Conservation (phyloP, 2,888 invertebrate genomes). For the Orchestes rusci region DNA sequence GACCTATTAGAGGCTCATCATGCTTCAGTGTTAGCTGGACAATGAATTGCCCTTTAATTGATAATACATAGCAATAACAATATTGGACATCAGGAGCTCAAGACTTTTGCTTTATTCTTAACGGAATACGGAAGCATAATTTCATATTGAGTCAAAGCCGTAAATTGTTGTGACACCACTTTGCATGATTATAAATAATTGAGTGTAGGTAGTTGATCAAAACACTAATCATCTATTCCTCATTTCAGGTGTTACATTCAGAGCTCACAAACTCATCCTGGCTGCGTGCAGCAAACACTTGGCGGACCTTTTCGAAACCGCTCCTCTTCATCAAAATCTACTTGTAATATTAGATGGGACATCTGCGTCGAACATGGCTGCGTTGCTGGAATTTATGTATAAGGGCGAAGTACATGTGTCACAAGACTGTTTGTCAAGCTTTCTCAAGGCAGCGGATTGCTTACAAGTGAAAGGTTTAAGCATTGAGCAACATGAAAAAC, state of each 20-base stretch:
- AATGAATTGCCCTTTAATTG: no score
- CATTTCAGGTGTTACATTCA: conserved; percentile 83
- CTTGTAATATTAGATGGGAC: conserved; percentile 87
- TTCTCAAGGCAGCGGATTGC: conserved; percentile 85
- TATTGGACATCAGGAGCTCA: no score
- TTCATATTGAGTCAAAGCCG: no score
- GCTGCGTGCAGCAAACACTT: conserved; percentile 92
- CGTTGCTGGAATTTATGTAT: conserved; percentile 88
- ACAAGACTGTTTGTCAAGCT: conserved; percentile 84
- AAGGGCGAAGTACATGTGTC: conserved; percentile 91
- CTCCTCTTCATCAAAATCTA: conserved; percentile 71
- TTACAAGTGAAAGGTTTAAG: conserved; percentile 77
- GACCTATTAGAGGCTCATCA: no score
- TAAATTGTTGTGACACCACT: no score
- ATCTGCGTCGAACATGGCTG: conserved; percentile 84
- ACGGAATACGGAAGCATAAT: no score
- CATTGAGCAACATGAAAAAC: conserved; percentile 65
- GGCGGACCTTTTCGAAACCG: conserved; percentile 83
- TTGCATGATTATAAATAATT: no score
- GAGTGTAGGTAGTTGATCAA: no score
- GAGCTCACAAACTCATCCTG: conserved; percentile 84
- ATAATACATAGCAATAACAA: no score
- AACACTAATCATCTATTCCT: no score
- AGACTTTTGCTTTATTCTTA: no score
- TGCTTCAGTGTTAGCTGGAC: no score